phyloP scores from a whole-genome alignment of 1,140 invertebrate species.

The Chionoecetes opilio region DNA sequence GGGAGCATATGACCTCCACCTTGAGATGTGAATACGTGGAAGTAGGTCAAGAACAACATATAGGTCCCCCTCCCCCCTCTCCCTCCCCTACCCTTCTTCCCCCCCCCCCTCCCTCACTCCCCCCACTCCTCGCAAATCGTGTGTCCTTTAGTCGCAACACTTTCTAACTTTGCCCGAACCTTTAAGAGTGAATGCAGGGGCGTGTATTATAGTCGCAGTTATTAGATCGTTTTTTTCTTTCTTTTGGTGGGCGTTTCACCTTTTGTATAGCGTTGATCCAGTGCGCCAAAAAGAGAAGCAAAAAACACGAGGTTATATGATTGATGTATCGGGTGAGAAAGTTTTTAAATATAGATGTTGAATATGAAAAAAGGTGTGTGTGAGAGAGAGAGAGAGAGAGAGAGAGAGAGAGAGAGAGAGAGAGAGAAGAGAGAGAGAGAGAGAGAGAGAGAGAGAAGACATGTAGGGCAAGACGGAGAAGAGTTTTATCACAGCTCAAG shows the following conservation, averaged over 20 bases:
- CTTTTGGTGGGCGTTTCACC: background rate
- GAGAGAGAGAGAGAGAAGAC: background rate
- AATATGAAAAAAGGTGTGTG: background rate
- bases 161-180: background rate
- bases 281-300: too few species aligned
- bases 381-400: background rate
- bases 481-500: too few species aligned
- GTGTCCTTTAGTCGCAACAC: background rate
- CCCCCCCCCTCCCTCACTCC: background rate
- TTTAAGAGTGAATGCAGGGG: background rate
- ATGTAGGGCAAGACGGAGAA: too few species aligned
- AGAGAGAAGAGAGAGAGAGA: background rate
- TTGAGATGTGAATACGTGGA: background rate
- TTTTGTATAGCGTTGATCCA: too few species aligned
- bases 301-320: too few species aligned
- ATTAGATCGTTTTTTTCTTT: too few species aligned
- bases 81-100: background rate
- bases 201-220: too few species aligned
- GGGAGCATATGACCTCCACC: slow-evolving; percentile 31
- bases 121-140: background rate
- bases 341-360: too few species aligned
- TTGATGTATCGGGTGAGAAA: too few species aligned
- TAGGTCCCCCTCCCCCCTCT: background rate
- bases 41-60: background rate
- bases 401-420: background rate